phyloP scores from a whole-genome alignment of 2,888 invertebrate genomes.

The Drosophila aldrichi region DNA sequence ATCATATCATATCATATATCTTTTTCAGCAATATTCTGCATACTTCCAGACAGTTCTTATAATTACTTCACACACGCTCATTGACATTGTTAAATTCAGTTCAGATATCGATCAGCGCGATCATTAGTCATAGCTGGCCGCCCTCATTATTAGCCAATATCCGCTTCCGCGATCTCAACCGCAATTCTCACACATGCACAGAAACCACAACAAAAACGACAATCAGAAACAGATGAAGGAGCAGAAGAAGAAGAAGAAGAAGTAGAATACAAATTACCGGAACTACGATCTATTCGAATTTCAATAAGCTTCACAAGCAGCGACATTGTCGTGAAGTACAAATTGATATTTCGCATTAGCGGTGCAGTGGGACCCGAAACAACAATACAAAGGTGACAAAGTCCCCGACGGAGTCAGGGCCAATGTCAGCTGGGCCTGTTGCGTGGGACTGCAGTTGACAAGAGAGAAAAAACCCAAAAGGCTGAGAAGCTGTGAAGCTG shows the following conservation, averaged over 20 bases:
- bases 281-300: constrained; percentile 72
- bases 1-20: too few relatives aligned
- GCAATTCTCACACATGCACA: constrained; percentile 51
- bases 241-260: constrained; percentile 4
- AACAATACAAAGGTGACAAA: constrained; percentile 68
- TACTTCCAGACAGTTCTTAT: neutral
- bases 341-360: constrained; percentile 79
- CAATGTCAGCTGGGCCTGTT: constrained; percentile 68
- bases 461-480: neutral
- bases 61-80: neutral
- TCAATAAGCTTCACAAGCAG: constrained; percentile 62
- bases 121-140: constrained; percentile 44
- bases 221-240: neutral
- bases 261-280: too few relatives aligned
- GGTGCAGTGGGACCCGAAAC: constrained; percentile 23
- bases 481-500: constrained; percentile 31
- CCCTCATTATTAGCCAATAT: constrained; percentile 51
- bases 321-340: constrained; percentile 62
- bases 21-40: too few relatives aligned
- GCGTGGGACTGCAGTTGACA: constrained; percentile 66
- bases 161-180: constrained; percentile 67
- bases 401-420: constrained; percentile 44
- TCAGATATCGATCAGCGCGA: constrained; percentile 19
- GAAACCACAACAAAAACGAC: constrained; percentile 5
- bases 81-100: neutral